These are phyloP conservation scores for Leuciscus idus DNA, from an alignment of 2,113 vertebrate species.

Conservation along the genomic window DNA sequence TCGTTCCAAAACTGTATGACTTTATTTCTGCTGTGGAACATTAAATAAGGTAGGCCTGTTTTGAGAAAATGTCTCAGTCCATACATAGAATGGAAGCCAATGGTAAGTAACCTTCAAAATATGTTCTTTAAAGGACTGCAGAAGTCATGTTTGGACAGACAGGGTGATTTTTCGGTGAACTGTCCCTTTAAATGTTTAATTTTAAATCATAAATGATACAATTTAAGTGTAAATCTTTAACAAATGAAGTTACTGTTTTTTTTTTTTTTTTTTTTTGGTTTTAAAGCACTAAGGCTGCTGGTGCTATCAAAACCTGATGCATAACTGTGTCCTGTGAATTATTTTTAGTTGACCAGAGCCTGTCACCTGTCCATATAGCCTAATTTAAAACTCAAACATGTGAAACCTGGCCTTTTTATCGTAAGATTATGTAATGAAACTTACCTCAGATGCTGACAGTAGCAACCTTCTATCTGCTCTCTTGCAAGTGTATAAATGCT, in stretches of 20 bases:
- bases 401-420: not conserved
- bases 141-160: not conserved
- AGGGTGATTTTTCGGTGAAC: not conserved
- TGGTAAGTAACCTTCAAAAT: not conserved
- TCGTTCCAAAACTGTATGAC: too few relatives aligned
- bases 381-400: conserved; percentile 4
- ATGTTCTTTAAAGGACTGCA: not conserved
- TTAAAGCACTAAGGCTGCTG: not conserved
- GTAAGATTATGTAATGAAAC: not conserved
- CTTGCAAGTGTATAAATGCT: not conserved
- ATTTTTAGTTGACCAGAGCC: conserved; percentile 25
- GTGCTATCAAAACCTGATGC: not conserved
- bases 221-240: not conserved
- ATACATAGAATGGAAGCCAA: not conserved
- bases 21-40: too few relatives aligned
- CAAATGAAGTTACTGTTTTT: not conserved
- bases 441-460: not conserved
- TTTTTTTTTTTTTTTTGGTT: not conserved
- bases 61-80: not conserved
- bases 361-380: not conserved
- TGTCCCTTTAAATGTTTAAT: not conserved
- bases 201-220: not conserved
- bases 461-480: not conserved
- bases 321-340: not conserved
- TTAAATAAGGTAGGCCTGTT: too few relatives aligned